phyloP scores from a whole-genome alignment of 2,113 vertebrate genomes.

The Tachysurus fulvidraco region DNA sequence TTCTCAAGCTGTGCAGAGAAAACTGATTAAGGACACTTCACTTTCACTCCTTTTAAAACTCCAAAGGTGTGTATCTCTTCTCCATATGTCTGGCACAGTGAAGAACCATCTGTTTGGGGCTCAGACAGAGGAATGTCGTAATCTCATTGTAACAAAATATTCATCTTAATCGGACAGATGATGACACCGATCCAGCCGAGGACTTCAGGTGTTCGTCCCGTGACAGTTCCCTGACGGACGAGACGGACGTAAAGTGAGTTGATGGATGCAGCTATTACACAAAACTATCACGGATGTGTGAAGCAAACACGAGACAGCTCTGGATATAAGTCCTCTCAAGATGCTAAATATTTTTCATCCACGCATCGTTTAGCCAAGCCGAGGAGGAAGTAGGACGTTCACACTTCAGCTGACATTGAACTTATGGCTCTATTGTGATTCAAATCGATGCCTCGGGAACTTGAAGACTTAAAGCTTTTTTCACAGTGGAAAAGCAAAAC shows the following conservation, averaged over 20 bases:
- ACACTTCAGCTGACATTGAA: neutral
- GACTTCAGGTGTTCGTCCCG: conserved; percentile 3
- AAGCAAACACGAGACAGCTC: neutral
- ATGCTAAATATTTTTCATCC: conserved; percentile 24
- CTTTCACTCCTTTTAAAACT: conserved; percentile 23
- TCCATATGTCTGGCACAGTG: conserved; percentile 41
- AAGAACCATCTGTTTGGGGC: conserved; percentile 33
- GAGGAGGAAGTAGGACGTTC: neutral
- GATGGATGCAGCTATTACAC: conserved; percentile 24
- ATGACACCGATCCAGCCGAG: conserved; percentile 17
- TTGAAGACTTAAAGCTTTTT: neutral
- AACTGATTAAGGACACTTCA: conserved; percentile 12
- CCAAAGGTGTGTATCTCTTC: conserved; percentile 47
- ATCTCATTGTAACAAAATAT: conserved; percentile 49
- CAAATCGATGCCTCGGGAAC: neutral
- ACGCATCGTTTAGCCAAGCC: neutral
- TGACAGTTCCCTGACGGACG: neutral
- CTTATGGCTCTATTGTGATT: neutral
- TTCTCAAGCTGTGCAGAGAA: neutral
- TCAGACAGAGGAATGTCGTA: conserved; percentile 31
- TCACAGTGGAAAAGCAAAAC: neutral
- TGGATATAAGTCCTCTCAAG: conserved; percentile 6
- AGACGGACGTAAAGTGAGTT: conserved; percentile 8
- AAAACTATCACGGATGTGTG: conserved; percentile 5
- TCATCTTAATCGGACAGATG: conserved; percentile 6